These are phyloP conservation scores for Hyperoplus lanceolatus DNA, from an alignment of 2,797 vertebrate genomes.

Conservation along the genomic window DNA sequence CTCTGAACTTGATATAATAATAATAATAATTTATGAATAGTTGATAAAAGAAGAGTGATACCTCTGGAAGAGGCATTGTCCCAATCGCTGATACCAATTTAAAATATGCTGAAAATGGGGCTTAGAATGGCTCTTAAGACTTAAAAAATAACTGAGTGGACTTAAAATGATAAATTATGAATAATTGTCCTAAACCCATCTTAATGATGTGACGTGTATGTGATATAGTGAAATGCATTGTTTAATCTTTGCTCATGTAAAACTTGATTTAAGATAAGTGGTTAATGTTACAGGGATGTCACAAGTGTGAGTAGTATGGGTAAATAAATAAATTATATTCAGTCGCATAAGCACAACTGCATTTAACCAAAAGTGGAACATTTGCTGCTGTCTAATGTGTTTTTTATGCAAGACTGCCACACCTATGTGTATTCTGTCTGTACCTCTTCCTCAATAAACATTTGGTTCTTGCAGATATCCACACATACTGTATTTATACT, in stretches of 20 bases:
- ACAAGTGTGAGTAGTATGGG: neutral
- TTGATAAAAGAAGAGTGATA: slow-evolving; percentile 21
- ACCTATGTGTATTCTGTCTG: slow-evolving; percentile 10
- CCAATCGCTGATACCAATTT: slow-evolving; percentile 3
- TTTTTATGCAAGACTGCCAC: slow-evolving; percentile 12
- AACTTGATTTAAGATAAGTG: neutral
- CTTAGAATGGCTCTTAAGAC: neutral
- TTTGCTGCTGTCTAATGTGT: slow-evolving; percentile 28
- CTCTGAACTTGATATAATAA: neutral
- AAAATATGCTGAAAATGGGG: slow-evolving; percentile 19
- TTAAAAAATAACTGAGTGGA: slow-evolving; percentile 1
- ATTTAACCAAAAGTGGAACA: slow-evolving; percentile 14
- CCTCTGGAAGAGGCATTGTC: slow-evolving; percentile 10
- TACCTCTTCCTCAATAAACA: slow-evolving; percentile 17
- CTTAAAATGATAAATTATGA: neutral
- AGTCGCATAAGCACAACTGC: slow-evolving; percentile 18
- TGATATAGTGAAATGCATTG: neutral
- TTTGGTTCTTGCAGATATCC: slow-evolving; percentile 13
- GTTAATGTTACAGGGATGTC: slow-evolving; percentile 12
- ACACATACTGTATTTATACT: slow-evolving; percentile 3
- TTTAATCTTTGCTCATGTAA: neutral
- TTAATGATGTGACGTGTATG: neutral
- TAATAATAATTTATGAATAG: slow-evolving; percentile 23
- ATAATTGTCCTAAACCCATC: neutral
- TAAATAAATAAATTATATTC: slow-evolving; percentile 10